A percentile compares a stretch with the other conserved stretches of the same genome.
These are phyloP conservation scores for Sandelia bainsii DNA, from an alignment of 2,797 vertebrate species.

Conservation along the genomic window DNA sequence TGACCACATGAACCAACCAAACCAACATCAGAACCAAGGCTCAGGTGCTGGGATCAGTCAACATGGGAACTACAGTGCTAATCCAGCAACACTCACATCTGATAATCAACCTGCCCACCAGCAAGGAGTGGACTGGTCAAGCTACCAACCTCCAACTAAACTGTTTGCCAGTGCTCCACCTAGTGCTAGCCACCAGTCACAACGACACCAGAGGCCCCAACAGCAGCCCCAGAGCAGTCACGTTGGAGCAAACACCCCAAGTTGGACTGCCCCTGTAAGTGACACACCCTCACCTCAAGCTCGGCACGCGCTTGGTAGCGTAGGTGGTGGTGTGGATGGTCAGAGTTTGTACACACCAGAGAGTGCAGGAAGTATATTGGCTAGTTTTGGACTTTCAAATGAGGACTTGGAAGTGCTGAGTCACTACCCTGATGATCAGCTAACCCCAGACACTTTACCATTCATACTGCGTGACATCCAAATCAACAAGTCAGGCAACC, in stretches of 20 bases:
- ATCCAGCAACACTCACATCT: constrained; percentile 62
- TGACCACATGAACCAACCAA: constrained; percentile 64
- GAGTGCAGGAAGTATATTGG: constrained; percentile 92
- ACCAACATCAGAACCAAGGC: constrained; percentile 67
- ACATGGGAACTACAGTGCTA: constrained; percentile 65
- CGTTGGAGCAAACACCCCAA: constrained; percentile 45
- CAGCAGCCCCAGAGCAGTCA: constrained; percentile 60
- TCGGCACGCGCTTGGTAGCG: constrained; percentile 34
- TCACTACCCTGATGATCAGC: constrained; percentile 92
- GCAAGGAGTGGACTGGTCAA: constrained; percentile 76
- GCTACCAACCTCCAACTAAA: constrained; percentile 70
- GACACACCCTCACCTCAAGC: constrained; percentile 45
- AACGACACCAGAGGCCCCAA: constrained; percentile 47
- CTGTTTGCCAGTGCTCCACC: constrained; percentile 66
- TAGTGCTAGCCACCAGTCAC: constrained; percentile 48
- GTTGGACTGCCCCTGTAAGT: constrained; percentile 57
- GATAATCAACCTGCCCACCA: constrained; percentile 66
- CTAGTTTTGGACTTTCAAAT: constrained; percentile 93
- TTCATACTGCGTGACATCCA: constrained; percentile 92
- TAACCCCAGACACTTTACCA: constrained; percentile 93
- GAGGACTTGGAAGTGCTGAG: constrained; percentile 94
- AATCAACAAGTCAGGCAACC: constrained; percentile 86
- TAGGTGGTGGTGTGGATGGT: constrained; percentile 50
- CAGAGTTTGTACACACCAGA: constrained; percentile 89
- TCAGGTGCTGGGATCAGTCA: constrained; percentile 83